Evolutionary conservation across 2,113 vertebrate species (phyloP), one percentile per base, ranked within the genome.

Genomic region (Leucosticte australis): DNA sequence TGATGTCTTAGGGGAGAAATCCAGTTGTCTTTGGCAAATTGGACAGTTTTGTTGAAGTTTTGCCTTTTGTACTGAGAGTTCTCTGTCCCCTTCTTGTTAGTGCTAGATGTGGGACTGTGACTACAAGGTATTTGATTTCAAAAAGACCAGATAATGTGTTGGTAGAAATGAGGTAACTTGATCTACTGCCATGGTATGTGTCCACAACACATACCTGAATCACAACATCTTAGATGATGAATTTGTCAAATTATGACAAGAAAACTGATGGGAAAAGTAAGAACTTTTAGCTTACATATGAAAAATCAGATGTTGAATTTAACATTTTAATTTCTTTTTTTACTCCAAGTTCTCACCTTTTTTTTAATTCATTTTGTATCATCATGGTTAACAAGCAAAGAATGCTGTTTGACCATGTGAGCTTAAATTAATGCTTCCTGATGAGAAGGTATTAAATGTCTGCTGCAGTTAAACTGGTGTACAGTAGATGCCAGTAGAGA

Each of bases 401-500:
- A 0, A 20, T 83, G 37, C 37, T 44, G 5, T 69, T 83, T 39
- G 59, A 55, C 78, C 19, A 8, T 21, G 11, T 1, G 2, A 62
- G 24, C 35, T 41, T 89, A 84, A 55, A 35, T 69, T 18, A 69
- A 24, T 82, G 73, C 37, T 77, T 91, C 55, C 65, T 46, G 74
- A 27, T 39, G 52, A 92, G 84, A 21, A 91, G 57, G 93, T 90
- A 30, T 55, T 56, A 77, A 82, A 46, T 91, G 60, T 83, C 80
- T 94, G 73, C 62, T 98, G 98, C 92, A 98, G 87, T 98, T 96
- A 95, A 96, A 67, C 23, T 37, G 92, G 86, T 93, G 92, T 84
- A 89, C 98, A 96, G 98, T 95, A 98, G 98, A 93, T 98, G 98
- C 96, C 98, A 98, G 98, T 92, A 98, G 97, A 97, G 98, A 49